Base-by-base conservation (phyloP, 1,140 invertebrate species). In the Leptinotarsa lineolata region DNA sequence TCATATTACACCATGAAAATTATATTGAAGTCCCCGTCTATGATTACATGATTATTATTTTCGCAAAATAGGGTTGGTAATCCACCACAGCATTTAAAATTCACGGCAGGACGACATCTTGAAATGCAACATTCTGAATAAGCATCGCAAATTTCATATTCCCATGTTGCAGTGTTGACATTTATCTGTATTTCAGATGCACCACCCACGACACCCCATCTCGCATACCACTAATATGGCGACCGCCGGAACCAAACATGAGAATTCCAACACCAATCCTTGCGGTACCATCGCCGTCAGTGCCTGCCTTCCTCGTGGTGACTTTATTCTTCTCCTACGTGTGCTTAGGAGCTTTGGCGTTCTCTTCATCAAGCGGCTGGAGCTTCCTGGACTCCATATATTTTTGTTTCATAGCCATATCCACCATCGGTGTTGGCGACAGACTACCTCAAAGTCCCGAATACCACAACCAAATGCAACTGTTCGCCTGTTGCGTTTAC, bases 391-490 rank as follows among this genome's bases (percentile, higher is more conserved):
- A 96, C 81, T 92, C 93, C 0, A 90, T 92, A 20, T 96, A 96
- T 84, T 95, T 95, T 84, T 95, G 94, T 82, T 96, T 96, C 83
- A 93, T 95, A 44, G 94, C 94, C 0, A 87, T 96, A 66, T 92
- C 93, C 0, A 96, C 94, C 0, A 95, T 96, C 60, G 94, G 94
- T 16, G 94, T 96, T 74, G 93, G 93, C 4, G 94, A 96, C 79
- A 90, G 93, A 77, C 89, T 94, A 20, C 93, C 93, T 3, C 87
- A 89, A 54, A 86, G 92, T 5, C 84, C 87, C 4, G 90, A 91
- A 58, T 88, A 86, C 21, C 88, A 87, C 77, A 88, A 89, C 78
- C 89, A 91, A 72, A 76, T 91, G 24, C 93, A 95, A 83, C 86
- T 96, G 73, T 90, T 95, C 39, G 91, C 92, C 13, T 95, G 93